Percentiles rank a stretch among this genome's conserved stretches.
Conservation (phyloP, 2,797 vertebrate genomes). For the Myotis findleyi region DNA sequence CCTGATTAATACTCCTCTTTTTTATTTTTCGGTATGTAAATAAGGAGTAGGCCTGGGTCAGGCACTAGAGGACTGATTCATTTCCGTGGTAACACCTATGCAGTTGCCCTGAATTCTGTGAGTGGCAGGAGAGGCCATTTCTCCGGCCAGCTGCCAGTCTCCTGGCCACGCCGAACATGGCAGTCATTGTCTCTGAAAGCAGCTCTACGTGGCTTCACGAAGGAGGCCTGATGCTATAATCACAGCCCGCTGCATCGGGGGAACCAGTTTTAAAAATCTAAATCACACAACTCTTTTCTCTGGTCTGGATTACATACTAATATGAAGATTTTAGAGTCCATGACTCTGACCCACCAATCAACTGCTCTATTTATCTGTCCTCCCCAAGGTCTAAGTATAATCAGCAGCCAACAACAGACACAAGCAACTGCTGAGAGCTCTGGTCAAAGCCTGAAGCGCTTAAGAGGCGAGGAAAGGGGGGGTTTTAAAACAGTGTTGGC, state of each 20-base stretch:
- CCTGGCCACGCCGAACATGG: neutral
- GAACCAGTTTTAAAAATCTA: slow-evolving; percentile 9
- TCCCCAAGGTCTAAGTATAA: slow-evolving; percentile 6
- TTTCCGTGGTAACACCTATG: slow-evolving; percentile 33
- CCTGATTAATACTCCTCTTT: neutral
- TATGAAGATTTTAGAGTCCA: neutral
- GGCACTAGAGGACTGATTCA: slow-evolving; percentile 45
- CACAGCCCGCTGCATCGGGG: slow-evolving; percentile 46
- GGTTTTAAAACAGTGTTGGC: neutral
- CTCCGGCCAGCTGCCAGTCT: slow-evolving; percentile 22
- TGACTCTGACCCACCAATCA: neutral
- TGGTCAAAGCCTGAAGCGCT: neutral
- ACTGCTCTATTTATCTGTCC: neutral
- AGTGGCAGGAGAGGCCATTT: slow-evolving; percentile 1
- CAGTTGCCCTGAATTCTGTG: slow-evolving; percentile 54
- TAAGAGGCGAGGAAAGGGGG: neutral
- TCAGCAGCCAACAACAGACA: neutral
- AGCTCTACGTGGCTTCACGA: slow-evolving; percentile 62
- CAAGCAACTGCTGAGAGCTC: neutral
- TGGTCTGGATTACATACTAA: slow-evolving; percentile 13
- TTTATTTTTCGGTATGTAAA: slow-evolving; percentile 59
- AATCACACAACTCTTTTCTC: slow-evolving; percentile 46
- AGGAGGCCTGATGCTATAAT: neutral
- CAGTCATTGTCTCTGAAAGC: slow-evolving; percentile 2
- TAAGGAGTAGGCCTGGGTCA: slow-evolving; percentile 57